Percentiles rank a stretch among this genome's conserved stretches.
These are phyloP conservation scores for Tragopan temminckii DNA, from an alignment of 2,797 vertebrate species.

Conservation along the genomic window DNA sequence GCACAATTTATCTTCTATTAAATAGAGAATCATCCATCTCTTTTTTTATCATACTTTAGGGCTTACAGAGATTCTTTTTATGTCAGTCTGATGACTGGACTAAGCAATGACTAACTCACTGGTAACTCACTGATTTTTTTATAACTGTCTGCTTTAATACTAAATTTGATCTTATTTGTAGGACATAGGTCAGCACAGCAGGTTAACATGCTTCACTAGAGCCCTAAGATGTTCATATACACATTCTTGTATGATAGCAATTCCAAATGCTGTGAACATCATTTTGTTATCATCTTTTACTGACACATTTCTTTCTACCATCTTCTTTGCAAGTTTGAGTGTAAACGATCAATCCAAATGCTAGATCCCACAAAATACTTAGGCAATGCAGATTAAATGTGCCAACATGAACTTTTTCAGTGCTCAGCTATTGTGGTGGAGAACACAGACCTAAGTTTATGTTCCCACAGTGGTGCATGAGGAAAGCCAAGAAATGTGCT, in stretches of 20 bases:
- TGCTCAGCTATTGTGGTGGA: not conserved
- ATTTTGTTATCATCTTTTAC: not conserved
- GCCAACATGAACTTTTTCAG: not conserved
- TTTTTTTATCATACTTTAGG: not conserved
- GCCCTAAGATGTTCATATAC: not conserved
- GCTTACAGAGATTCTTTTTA: not conserved
- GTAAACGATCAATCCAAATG: not conserved
- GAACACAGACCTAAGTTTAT: not conserved
- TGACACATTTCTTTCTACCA: not conserved
- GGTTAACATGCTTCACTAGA: accelerated
- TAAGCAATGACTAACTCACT: not conserved
- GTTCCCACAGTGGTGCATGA: not conserved
- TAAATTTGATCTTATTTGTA: not conserved
- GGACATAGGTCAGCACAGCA: not conserved
- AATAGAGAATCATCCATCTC: not conserved
- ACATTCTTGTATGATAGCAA: not conserved
- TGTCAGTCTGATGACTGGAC: not conserved
- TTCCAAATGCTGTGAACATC: not conserved
- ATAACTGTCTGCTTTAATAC: not conserved
- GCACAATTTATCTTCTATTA: not conserved
- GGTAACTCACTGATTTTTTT: not conserved
- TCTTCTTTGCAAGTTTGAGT: not conserved
- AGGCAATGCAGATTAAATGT: not conserved
- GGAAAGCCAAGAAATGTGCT: not conserved
- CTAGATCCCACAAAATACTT: not conserved